Base-by-base conservation (phyloP, 2,113 vertebrate species). In the Xiphorhynchus elegans region DNA sequence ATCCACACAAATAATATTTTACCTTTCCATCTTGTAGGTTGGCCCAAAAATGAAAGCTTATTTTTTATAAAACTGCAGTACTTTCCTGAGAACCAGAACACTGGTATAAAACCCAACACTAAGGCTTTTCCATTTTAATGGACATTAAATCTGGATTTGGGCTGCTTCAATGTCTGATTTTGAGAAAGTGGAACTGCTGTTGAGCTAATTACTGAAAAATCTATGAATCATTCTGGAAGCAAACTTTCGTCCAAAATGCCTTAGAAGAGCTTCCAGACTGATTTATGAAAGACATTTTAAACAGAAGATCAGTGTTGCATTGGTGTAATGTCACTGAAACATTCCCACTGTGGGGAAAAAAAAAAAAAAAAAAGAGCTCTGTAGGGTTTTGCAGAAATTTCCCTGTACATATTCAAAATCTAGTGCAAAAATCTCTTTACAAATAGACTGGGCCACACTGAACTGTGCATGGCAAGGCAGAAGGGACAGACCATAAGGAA, bases 201-300 rank as follows among this genome's bases (percentile, higher is more conserved):
- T 82, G 25, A 93, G 58, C 64, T 83, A 84, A 87, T 90, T 91
- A 80, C 56, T 63, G 77, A 73, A 52, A 90, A 95, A 95, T 33
- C 58, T 73, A 68, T 94, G 9, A 95, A 94, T 94, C 62, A 85
- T 26, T 75, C 53, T 80, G 47, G 55, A 93, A 95, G 50, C 9
- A 94, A 75, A 62, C 84, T 89, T 84, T 91, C 62, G 66, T 92
- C 81, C 62, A 76, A 84, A 86, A 90, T 16, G 58, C 74, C 39
- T 91, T 69, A 52, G n/a, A 37, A 87, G 84, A 89, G 62, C 40
- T 87, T 76, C 87, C 66, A 94, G 74, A 62, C 47, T 50, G 87
- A 87, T 6, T 12, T 44, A 93, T 26, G 44, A 49, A 49, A 66
- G 49, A 62, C n/a, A 69, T 68, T 91, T 94, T 62, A 64, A 85